Evolutionary conservation across 2,888 invertebrate genomes (phyloP), one percentile per base, ranked within the genome.

Genomic region (Helicoverpa assulta): DNA sequence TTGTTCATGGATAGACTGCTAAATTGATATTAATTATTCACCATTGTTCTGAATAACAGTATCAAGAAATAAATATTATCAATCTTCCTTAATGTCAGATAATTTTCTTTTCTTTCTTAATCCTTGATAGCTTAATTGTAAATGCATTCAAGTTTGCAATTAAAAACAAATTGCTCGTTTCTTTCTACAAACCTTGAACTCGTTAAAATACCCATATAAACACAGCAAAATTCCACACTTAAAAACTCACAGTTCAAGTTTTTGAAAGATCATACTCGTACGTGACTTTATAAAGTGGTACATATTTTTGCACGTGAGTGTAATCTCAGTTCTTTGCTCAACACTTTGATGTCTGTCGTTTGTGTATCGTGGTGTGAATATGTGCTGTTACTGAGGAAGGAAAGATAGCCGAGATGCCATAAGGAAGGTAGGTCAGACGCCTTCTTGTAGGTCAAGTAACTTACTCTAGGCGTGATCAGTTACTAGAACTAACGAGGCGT

Each of bases 311-410:
- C 59, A 7, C 63, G 62, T 47, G 5, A 79, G 70, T 85, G 81
- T 81, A 84, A 64, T 68, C 84, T 76, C 63, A 76, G 69, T 80
- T 78, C 83, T 79, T 78, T 82, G 60, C 82, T 73, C 63, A 78
- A 83, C 78, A 83, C 86, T 86, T 86, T 86, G 85, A 86, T 85
- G 83, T 84, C 72, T 76, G 76, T 78, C 81, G 85, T 82, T 80
- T 84, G 76, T 84, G 70, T 79, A 71, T 76, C 71, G 80, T 62
- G 83, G 82, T 75, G 76, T 52, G 68, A 78, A 82, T 72, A 66
- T 67, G 76, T 71, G 63, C 68, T 67, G 62, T 76, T 50, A 67
- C 68, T 70, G 63, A 26, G 26, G 4, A 26, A 26, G 26, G 26
- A 26, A 26, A 26, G 26, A 26, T 26, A 26, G 26, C 26, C 4